Evolutionary conservation across 2,113 vertebrate species (phyloP).

Genomic region (Petaurus breviceps): DNA sequence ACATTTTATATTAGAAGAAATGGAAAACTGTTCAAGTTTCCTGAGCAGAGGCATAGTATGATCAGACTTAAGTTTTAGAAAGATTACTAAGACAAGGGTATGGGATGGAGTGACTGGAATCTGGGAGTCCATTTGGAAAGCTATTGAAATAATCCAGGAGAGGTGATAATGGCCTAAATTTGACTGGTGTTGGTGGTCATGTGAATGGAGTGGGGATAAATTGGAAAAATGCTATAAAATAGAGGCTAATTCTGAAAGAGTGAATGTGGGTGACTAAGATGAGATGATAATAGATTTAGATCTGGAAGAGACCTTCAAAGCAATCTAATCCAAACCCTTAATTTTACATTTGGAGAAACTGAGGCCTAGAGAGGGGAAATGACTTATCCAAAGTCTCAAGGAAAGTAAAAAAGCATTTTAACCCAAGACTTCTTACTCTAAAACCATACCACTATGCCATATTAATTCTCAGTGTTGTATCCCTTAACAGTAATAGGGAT

Average conservation of each 20-base stretch:
- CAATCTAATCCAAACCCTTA: neutral
- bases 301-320: neutral
- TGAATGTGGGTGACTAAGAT: neutral
- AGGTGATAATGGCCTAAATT: neutral
- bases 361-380: neutral
- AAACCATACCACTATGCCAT: neutral
- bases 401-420: neutral
- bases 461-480: neutral
- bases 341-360: neutral
- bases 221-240: neutral
- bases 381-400: neutral
- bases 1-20: neutral
- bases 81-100: neutral
- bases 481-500: neutral
- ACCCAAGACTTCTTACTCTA: neutral
- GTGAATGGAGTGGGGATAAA: neutral
- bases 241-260: neutral
- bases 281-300: neutral
- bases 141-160: neutral
- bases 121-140: neutral
- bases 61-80: neutral
- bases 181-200: neutral
- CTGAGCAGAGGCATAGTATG: neutral
- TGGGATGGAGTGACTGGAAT: neutral
- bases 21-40: neutral